Conservation (phyloP, 2,888 invertebrate genomes). For the Sceliomorpha sp. region DNA sequence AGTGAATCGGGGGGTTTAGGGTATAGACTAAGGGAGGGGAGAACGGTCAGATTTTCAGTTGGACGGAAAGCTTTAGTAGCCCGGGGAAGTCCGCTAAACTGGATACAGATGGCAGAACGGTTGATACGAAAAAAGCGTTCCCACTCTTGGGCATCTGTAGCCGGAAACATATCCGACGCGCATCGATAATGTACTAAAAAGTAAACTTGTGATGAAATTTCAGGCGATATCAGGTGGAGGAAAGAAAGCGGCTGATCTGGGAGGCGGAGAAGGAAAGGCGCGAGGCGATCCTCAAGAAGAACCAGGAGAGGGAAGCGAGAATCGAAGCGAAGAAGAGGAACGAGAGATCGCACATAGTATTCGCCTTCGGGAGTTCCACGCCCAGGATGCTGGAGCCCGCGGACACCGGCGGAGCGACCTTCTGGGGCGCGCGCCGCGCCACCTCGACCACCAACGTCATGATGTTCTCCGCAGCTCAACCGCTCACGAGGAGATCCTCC, state of each 20-base stretch:
- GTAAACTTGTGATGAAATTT: slow-evolving; percentile 11
- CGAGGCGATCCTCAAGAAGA: slow-evolving; percentile 92
- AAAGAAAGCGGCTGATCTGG: slow-evolving; percentile 93
- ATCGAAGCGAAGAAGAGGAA: slow-evolving; percentile 90
- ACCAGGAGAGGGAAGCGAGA: slow-evolving; percentile 91
- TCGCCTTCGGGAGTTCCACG: slow-evolving; percentile 95
- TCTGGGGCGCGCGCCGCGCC: slow-evolving; percentile 93
- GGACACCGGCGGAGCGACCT: slow-evolving; percentile 86
- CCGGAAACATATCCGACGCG: not conserved
- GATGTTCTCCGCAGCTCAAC: slow-evolving; percentile 85
- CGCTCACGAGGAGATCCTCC: slow-evolving; percentile 90
- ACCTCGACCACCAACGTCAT: slow-evolving; percentile 95
- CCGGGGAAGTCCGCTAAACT: too few species aligned
- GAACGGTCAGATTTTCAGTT: too few species aligned
- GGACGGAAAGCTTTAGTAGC: too few species aligned
- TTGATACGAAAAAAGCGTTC: too few species aligned
- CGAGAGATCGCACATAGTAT: slow-evolving; percentile 87
- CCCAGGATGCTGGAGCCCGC: slow-evolving; percentile 92
- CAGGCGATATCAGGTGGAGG: slow-evolving; percentile 86
- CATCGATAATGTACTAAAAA: not conserved
- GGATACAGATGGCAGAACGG: too few species aligned
- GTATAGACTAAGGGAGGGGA: too few species aligned
- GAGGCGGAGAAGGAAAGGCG: slow-evolving; percentile 93
- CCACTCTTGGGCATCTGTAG: too few species aligned
- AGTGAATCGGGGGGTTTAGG: too few species aligned